Evolutionary conservation across 2,113 vertebrate species (phyloP).

Genomic region (Actinemys pallida): DNA sequence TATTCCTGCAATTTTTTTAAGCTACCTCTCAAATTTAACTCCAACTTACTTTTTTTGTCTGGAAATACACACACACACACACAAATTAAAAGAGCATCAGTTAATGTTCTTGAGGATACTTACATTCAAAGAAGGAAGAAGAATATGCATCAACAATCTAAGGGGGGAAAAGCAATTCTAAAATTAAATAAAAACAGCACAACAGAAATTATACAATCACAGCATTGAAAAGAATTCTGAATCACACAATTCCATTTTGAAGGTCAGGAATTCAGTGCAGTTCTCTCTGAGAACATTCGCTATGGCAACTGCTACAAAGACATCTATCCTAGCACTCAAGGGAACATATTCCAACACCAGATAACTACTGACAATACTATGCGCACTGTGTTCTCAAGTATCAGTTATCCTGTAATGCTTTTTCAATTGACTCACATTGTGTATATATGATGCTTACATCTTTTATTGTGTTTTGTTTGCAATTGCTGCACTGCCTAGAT

Average conservation of each 20-base stretch:
- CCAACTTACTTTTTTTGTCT: neutral
- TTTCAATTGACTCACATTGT: neutral
- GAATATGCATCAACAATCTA: constrained; percentile 21
- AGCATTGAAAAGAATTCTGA: constrained; percentile 21
- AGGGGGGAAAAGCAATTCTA: constrained; percentile 14
- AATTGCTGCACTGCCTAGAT: neutral
- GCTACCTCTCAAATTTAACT: neutral
- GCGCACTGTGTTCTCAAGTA: neutral
- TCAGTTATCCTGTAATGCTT: neutral
- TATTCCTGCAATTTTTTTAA: neutral
- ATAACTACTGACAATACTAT: neutral
- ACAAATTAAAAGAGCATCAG: neutral
- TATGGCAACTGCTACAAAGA: constrained; percentile 44
- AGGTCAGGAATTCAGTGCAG: neutral
- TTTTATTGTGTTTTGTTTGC: neutral
- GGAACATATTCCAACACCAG: neutral
- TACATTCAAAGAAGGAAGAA: neutral
- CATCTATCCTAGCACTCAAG: neutral
- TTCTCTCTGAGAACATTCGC: neutral
- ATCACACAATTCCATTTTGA: neutral
- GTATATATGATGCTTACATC: neutral
- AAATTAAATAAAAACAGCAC: constrained; percentile 16
- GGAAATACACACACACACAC: neutral
- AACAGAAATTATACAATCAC: constrained; percentile 32
- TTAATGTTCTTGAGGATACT: neutral